Evolutionary conservation across 2,797 vertebrate species (phyloP).

Genomic region (Sebastes baramenuke): DNA sequence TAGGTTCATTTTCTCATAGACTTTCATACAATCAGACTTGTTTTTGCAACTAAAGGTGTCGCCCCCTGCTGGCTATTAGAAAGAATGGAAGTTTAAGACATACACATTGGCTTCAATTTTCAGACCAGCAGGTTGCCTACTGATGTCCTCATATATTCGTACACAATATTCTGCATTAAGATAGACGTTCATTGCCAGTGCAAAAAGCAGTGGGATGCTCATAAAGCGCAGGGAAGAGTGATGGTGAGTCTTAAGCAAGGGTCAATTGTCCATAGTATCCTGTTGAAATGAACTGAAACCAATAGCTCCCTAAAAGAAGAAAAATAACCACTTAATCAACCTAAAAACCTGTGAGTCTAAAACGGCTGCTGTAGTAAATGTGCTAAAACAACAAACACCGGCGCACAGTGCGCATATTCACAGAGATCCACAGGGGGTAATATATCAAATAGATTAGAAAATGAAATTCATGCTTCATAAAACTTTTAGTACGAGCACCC

Average conservation of each 20-base stretch:
- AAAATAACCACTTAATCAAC: constrained; percentile 2
- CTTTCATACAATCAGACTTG: background rate
- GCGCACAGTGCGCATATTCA: background rate
- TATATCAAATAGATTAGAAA: constrained; percentile 57
- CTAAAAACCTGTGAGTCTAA: constrained; percentile 6
- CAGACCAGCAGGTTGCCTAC: background rate
- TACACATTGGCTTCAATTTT: background rate
- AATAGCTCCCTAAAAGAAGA: background rate
- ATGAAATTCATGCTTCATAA: constrained; percentile 52
- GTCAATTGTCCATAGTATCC: background rate
- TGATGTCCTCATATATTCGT: background rate
- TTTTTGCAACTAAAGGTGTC: background rate
- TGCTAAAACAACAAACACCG: constrained; percentile 41
- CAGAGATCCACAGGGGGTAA: constrained; percentile 1
- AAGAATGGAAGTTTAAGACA: background rate
- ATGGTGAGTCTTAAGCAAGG: background rate
- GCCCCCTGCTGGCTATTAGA: background rate
- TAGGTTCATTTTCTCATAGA: background rate
- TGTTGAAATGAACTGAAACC: constrained; percentile 23
- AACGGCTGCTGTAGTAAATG: background rate
- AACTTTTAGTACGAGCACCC: constrained; percentile 34
- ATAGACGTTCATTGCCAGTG: background rate
- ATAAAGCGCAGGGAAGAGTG: background rate
- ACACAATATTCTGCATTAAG: background rate
- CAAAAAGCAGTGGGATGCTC: background rate